Evolutionary conservation across 37 sponge, comb jelly and placozoan species (phyloP), one percentile per base, ranked within the genome.

Genomic region (Theonella swinhoei): DNA sequence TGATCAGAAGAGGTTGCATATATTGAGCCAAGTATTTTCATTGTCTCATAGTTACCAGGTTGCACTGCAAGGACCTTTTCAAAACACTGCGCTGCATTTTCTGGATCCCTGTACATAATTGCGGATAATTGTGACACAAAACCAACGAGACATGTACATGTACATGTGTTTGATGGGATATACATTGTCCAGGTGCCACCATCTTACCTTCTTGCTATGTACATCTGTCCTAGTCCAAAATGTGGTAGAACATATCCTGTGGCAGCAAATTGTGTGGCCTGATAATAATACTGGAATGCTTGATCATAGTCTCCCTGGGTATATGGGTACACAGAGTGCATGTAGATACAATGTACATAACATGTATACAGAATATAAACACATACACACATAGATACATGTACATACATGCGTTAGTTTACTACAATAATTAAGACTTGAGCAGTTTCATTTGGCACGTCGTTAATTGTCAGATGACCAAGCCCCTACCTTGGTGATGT

Each of bases 261-360:
- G 25, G 90, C 84, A n/a, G 96, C 96, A 89, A 98, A 96, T 89
- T 96, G 96, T 29, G 99, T 95, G 30, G 99, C 90, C 74, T 98
- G 99, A 74, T 98, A 98, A 83, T 98, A 98, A 85, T 98, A 98
- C 80, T 95, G 94, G 76, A 98, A 98, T 43, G 99, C 99, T 75
- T 98, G 96, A 82, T 98, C 96, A 65, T 86, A 90, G 68, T 98
- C 96, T 22, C 87, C 87, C 83, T 94, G 90, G n/a, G 33, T 8
- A 65, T 4, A 35, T 26, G 31, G 22, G 29, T 14, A 5, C n/a
- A n/a, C n/a, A n/a, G n/a, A n/a, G n/a, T n/a, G n/a, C n/a, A n/a
- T n/a, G n/a, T n/a, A n/a, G n/a, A n/a, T n/a, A n/a, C n/a, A n/a
- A n/a, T n/a, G n/a, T n/a, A n/a, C n/a, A n/a, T n/a, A n/a, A n/a